These are phyloP conservation scores for Adela reaumurella DNA, from an alignment of 2,888 invertebrate genomes.

Conservation along the genomic window DNA sequence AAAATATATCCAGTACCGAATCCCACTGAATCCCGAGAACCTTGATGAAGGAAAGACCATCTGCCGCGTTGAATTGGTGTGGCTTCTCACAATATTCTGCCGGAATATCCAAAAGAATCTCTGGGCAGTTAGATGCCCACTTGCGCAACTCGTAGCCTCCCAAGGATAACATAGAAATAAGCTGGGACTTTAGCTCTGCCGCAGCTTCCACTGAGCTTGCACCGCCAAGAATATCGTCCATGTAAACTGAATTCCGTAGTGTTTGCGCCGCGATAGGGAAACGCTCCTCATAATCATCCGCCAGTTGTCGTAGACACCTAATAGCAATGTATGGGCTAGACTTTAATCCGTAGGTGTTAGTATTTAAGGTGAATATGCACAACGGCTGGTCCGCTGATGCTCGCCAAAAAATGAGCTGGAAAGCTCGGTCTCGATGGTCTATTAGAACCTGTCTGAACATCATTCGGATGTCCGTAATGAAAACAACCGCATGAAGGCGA, in stretches of 20 bases:
- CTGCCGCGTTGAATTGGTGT: not conserved
- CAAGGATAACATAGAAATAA: not conserved
- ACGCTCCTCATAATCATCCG: not conserved
- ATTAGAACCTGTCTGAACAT: slow-evolving; percentile 5
- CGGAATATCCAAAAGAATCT: not conserved
- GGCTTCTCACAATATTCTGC: not conserved
- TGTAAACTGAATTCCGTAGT: not conserved
- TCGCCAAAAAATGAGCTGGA: slow-evolving; percentile 4
- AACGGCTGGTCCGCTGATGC: not conserved
- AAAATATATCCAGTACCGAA: slow-evolving; percentile 1
- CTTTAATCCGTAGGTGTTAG: slow-evolving; percentile 2
- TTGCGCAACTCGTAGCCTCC: slow-evolving; percentile 1
- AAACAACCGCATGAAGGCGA: slow-evolving; percentile 3
- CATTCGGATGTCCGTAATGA: slow-evolving; percentile 5
- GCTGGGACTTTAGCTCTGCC: not conserved
- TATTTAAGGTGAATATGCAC: not conserved
- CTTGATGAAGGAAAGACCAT: not conserved
- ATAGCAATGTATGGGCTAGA: slow-evolving; percentile 1
- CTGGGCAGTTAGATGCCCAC: not conserved
- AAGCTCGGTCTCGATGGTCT: slow-evolving; percentile 1
- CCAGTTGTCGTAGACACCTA: not conserved
- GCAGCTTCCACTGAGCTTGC: not conserved
- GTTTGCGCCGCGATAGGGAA: not conserved
- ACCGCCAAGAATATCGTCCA: slow-evolving; percentile 1
- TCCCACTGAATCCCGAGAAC: slow-evolving; percentile 3